Percentiles rank a stretch among this genome's conserved stretches.
Conservation (phyloP, 30 jellyfish, hydroid and myxozoan species). For the Nemopilema nomurai region DNA sequence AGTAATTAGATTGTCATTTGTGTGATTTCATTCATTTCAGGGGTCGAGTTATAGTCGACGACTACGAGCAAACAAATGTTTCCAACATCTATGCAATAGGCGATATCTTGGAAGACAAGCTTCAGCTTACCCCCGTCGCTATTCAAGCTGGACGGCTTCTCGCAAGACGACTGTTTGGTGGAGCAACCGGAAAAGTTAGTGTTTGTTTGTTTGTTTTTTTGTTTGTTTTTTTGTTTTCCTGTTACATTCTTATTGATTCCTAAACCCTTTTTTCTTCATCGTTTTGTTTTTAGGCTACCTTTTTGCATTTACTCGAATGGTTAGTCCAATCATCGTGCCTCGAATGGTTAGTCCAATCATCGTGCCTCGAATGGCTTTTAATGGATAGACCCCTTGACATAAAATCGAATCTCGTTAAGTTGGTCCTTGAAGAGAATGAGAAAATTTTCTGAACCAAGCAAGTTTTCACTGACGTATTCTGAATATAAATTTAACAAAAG, state of each 20-base stretch:
- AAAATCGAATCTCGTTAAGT: no score
- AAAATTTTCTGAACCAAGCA: no score
- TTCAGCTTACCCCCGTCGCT: constrained; percentile 95
- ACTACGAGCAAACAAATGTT: constrained; percentile 63
- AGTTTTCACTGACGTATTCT: no score
- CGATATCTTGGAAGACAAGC: constrained; percentile 78
- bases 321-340: no score
- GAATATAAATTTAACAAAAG: no score
- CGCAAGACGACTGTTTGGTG: constrained; percentile 76
- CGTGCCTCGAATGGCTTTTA: no score
- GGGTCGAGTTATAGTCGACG: constrained; percentile 76
- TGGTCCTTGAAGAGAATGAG: no score
- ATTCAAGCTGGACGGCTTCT: constrained; percentile 88
- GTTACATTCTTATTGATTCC: no score
- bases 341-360: no score
- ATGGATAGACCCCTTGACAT: no score
- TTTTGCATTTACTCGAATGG: no score
- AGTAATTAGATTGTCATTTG: neutral
- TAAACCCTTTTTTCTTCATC: neutral
- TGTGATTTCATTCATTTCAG: constrained; percentile 13
- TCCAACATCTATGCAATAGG: constrained; percentile 85
- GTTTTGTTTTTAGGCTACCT: no score
- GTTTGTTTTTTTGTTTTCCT: neutral
- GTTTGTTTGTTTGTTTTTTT: neutral
- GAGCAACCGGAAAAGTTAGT: constrained; percentile 57